A percentile compares a stretch with the other conserved stretches of the same genome.
Conservation (phyloP, 1,140 invertebrate species). For the Pteromalus puparum region DNA sequence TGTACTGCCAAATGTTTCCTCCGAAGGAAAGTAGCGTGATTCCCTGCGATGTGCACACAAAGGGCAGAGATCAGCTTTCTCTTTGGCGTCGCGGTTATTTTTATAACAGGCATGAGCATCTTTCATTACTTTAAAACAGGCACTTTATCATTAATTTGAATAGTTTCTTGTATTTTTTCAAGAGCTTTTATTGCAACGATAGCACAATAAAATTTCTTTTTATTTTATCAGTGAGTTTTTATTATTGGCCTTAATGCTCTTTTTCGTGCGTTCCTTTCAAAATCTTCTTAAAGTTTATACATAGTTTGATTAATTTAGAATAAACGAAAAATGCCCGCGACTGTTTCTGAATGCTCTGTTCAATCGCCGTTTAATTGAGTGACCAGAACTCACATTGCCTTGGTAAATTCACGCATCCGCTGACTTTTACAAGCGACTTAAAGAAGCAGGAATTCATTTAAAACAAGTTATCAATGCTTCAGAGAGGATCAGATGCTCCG, state of each 20-base stretch:
- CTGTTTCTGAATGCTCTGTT: constrained; percentile 25
- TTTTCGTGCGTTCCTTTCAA: not conserved
- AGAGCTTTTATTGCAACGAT: not conserved
- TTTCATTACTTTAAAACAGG: constrained; percentile 39
- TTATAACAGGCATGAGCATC: constrained; percentile 37
- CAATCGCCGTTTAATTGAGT: constrained; percentile 24
- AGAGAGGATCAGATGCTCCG: constrained; percentile 41
- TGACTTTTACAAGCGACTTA: constrained; percentile 14
- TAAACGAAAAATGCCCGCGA: constrained; percentile 35
- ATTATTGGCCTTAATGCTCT: not conserved
- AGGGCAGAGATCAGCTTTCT: constrained; percentile 54
- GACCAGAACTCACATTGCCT: constrained; percentile 33
- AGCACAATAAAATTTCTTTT: not conserved
- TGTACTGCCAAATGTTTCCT: constrained; percentile 60
- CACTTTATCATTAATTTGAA: constrained; percentile 25
- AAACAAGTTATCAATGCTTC: constrained; percentile 28
- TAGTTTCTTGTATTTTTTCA: not conserved
- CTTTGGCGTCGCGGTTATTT: constrained; percentile 61
- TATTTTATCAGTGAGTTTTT: not conserved
- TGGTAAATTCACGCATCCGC: not conserved
- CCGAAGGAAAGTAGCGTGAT: constrained; percentile 32
- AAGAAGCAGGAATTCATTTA: constrained; percentile 25
- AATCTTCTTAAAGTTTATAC: not conserved
- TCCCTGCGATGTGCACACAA: not conserved
- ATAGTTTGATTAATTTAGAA: not conserved